Percentiles rank a stretch among this genome's conserved stretches.
phyloP scores from a whole-genome alignment of 2,888 invertebrate species.

The Heteromurus nitidus region DNA sequence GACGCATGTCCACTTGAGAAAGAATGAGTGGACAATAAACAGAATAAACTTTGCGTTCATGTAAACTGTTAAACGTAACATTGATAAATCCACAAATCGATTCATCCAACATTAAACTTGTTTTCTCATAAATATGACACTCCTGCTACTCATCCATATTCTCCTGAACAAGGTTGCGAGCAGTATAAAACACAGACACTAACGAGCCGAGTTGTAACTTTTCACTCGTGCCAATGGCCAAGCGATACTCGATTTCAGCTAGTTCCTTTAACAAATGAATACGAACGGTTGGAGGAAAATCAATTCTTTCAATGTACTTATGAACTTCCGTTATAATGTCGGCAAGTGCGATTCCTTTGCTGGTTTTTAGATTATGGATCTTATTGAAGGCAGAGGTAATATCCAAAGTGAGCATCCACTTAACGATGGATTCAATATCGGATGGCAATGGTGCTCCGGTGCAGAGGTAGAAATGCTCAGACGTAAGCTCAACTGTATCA shows the following conservation, averaged over 20 bases:
- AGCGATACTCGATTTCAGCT: constrained; percentile 91
- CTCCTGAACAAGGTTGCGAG: constrained; percentile 78
- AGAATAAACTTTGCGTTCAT: too few relatives aligned
- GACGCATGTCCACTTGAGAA: constrained; percentile 43
- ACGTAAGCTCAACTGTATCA: constrained; percentile 84
- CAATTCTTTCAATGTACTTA: constrained; percentile 89
- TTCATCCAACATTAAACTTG: too few relatives aligned
- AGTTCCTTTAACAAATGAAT: constrained; percentile 88
- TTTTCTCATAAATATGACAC: not conserved
- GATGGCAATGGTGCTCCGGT: constrained; percentile 95
- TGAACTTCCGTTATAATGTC: constrained; percentile 96
- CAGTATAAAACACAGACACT: constrained; percentile 89
- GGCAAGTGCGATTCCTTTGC: constrained; percentile 92
- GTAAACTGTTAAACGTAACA: too few relatives aligned
- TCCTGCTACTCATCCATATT: constrained; percentile 48
- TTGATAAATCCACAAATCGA: too few relatives aligned
- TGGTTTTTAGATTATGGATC: constrained; percentile 85
- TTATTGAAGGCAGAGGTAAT: constrained; percentile 86
- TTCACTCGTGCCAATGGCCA: constrained; percentile 92
- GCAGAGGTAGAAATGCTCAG: constrained; percentile 94
- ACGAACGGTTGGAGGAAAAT: constrained; percentile 87
- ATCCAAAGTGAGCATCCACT: constrained; percentile 88
- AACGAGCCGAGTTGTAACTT: constrained; percentile 92
- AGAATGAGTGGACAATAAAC: constrained; percentile 66
- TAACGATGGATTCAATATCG: constrained; percentile 91